A percentile compares a stretch with the other conserved stretches of the same genome.
Conservation (phyloP, 2,888 invertebrate genomes). For the Celastrina argiolus region DNA sequence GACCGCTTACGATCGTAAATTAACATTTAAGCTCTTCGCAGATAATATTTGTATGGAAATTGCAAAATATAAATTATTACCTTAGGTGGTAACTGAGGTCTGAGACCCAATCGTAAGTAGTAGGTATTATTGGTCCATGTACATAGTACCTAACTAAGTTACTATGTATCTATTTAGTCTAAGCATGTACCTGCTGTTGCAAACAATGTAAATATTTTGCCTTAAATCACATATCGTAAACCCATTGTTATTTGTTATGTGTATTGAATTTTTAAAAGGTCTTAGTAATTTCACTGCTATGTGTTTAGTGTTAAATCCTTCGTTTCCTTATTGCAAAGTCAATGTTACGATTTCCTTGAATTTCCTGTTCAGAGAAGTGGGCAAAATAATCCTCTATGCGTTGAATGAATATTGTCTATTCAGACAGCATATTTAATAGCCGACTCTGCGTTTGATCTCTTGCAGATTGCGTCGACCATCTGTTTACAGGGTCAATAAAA, state of each 20-base stretch:
- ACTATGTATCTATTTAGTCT: not conserved
- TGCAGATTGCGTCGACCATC: constrained; percentile 1
- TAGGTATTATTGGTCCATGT: too few relatives aligned
- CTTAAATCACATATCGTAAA: not conserved
- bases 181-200: not conserved
- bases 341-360: not conserved
- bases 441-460: not conserved
- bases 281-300: not conserved
- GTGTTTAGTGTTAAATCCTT: not conserved
- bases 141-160: too few relatives aligned
- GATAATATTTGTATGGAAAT: too few relatives aligned
- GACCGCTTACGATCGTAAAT: too few relatives aligned
- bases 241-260: not conserved
- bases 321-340: not conserved
- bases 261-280: not conserved
- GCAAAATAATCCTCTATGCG: too few relatives aligned
- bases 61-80: too few relatives aligned
- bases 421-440: not conserved
- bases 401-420: not conserved
- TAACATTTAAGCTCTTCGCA: too few relatives aligned
- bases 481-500: not conserved
- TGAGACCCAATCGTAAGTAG: too few relatives aligned
- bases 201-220: not conserved
- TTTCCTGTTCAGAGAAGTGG: not conserved
- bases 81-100: too few relatives aligned